A percentile compares a stretch with the other conserved stretches of the same genome.
Conservation (phyloP, 2,797 vertebrate genomes). For the Cyprinella venusta region DNA sequence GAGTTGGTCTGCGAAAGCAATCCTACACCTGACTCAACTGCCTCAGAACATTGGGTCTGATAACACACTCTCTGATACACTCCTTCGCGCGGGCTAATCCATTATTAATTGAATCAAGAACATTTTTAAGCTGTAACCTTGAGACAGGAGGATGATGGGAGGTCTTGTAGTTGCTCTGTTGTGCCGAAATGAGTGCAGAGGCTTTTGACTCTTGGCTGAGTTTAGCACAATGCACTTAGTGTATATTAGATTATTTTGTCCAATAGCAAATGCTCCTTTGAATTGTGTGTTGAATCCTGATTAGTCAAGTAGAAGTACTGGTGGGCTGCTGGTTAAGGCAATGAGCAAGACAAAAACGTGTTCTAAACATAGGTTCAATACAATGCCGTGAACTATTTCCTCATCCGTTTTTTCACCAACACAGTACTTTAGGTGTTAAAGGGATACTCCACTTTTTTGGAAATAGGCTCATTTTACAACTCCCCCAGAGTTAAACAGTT, state of each 20-base stretch:
- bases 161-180: conserved; percentile 23
- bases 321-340: not conserved
- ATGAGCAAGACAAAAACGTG: not conserved
- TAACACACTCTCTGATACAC: conserved; percentile 30
- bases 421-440: not conserved
- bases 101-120: conserved; percentile 46
- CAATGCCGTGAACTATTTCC: not conserved
- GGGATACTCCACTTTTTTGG: too few relatives aligned
- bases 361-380: not conserved
- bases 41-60: conserved; percentile 16
- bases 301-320: conserved; percentile 4
- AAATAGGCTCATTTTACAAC: too few relatives aligned
- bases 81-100: conserved; percentile 31
- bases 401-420: not conserved
- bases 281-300: conserved; percentile 50
- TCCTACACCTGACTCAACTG: conserved; percentile 19
- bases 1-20: conserved; percentile 24
- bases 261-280: conserved; percentile 14
- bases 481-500: too few relatives aligned
- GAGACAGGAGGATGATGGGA: conserved; percentile 4
- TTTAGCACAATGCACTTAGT: conserved; percentile 42
- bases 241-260: conserved; percentile 48
- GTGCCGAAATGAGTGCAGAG: conserved; percentile 1
- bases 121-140: conserved; percentile 48
- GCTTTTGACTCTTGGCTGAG: conserved; percentile 39